Base-by-base conservation (phyloP, 1,140 invertebrate species). In the Stegodyphus dumicola region DNA sequence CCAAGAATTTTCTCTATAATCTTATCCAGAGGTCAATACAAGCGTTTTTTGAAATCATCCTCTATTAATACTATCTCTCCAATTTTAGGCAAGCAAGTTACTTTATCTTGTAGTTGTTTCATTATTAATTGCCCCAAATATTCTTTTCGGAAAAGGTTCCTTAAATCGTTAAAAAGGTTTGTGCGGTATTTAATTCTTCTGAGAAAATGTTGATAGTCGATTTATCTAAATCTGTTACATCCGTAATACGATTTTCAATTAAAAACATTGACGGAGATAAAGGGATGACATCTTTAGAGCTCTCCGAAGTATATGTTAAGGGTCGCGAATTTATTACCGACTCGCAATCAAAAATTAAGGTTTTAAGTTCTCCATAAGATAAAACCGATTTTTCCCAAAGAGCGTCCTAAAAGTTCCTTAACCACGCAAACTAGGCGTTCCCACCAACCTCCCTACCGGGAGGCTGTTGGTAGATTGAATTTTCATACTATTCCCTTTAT, bases 271-370 rank as follows among this genome's bases (percentile, higher is more conserved):
- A 64, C 13, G 77, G 77, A 6, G 77, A 69, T 5, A 85, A 13
- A n/a, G 81, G 81, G 6, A 49, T 11, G 7, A 87, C n/a, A 48
- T 86, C 87, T 15, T 83, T 48, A n/a, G 60, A 15, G 66, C 88
- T 74, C 48, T 77, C 77, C 13, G 77, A 87, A 15, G 87, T 74
- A 60, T 83, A 53, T 10, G 77, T 84, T 17, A 88, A 60, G 15
- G 87, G 85, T 48, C 78, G 67, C 18, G 74, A 79, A 18, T 88
- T 88, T n/a, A 88, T 51, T 0, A 84, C 75, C 4, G 51, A 52
- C 56, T 88, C 87, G 6, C 48, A 66, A 52, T 87, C 74, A n/a
- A 80, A 87, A 13, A 88, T 10, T 6, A 88, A 51, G 0, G 80
- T 88, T n/a, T 11, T 17, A 13, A 88, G 60, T 17, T 74, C 48